Evolutionary conservation across 2,888 invertebrate genomes (phyloP).

Genomic region (Sipha maydis): DNA sequence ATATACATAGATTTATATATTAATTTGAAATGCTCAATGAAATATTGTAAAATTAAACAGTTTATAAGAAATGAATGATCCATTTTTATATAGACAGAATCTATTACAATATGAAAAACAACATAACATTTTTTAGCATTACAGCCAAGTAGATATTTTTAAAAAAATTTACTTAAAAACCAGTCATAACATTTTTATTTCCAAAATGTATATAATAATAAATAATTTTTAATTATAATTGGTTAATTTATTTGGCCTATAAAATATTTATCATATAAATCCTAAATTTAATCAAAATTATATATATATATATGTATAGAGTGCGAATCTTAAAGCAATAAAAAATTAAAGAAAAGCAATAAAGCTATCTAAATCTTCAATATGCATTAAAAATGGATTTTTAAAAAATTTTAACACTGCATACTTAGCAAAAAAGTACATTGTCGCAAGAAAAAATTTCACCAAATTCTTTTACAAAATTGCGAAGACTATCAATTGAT

Average conservation of each 20-base stretch:
- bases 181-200: not conserved
- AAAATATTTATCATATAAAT: not conserved
- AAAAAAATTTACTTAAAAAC: not conserved
- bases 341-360: too few relatives aligned
- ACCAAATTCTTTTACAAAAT: too few relatives aligned
- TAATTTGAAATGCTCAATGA: slow-evolving; percentile 52
- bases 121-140: not conserved
- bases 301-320: not conserved
- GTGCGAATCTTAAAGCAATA: too few relatives aligned
- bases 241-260: not conserved
- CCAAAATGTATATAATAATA: slow-evolving; percentile 4
- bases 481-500: too few relatives aligned
- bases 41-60: slow-evolving; percentile 40
- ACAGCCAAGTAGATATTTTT: not conserved
- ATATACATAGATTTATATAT: slow-evolving; percentile 35
- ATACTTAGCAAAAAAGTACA: too few relatives aligned
- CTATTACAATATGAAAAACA: not conserved
- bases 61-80: slow-evolving; percentile 17
- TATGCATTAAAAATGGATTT: too few relatives aligned
- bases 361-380: too few relatives aligned
- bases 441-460: too few relatives aligned
- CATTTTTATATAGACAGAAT: not conserved
- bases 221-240: slow-evolving; percentile 3
- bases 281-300: not conserved
- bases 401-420: too few relatives aligned